Evolutionary conservation across 1,140 invertebrate genomes (phyloP), one percentile per base, ranked within the genome.

Genomic region (Seison nebaliae): DNA sequence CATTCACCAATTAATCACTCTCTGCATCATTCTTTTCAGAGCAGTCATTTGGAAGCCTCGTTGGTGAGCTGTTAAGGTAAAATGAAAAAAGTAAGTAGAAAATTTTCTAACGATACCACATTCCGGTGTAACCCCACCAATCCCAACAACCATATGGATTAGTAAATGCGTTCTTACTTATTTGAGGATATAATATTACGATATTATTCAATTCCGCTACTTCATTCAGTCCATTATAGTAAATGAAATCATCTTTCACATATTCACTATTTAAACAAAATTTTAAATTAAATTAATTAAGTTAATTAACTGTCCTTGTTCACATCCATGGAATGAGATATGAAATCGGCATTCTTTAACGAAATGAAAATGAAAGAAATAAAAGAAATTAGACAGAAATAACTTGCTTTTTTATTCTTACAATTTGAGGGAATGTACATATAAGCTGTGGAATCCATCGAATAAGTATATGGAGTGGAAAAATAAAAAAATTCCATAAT

Each of bases 81-180:
- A n/a, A n/a, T n/a, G n/a, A n/a, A n/a, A n/a, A n/a, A n/a, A n/a
- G n/a, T n/a, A n/a, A n/a, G n/a, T n/a, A n/a, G n/a, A n/a, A n/a
- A n/a, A n/a, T n/a, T n/a, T n/a, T n/a, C n/a, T n/a, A n/a, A n/a
- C n/a, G n/a, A n/a, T n/a, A n/a, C n/a, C n/a, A n/a, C n/a, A n/a
- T n/a, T n/a, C 47, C 47, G 3, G 51, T 52, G 34, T 53, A 54
- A 6, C 49, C 52, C 48, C 46, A 62, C 58, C 58, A 60, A 35
- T 62, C 58, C 53, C 54, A 62, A 44, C 59, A 62, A 3, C 53
- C 52, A 8, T 51, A 44, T 8, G 50, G 51, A 38, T 62, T 62
- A 8, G 33, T 3, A 9, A 28, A 21, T 9, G 39, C n/a, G 22
- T 38, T 43, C 1, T 20, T 20, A n/a, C 46, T 44, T 6, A 47